phyloP scores from a whole-genome alignment of 2,888 invertebrate species.

The Stegana nigrithorax region DNA sequence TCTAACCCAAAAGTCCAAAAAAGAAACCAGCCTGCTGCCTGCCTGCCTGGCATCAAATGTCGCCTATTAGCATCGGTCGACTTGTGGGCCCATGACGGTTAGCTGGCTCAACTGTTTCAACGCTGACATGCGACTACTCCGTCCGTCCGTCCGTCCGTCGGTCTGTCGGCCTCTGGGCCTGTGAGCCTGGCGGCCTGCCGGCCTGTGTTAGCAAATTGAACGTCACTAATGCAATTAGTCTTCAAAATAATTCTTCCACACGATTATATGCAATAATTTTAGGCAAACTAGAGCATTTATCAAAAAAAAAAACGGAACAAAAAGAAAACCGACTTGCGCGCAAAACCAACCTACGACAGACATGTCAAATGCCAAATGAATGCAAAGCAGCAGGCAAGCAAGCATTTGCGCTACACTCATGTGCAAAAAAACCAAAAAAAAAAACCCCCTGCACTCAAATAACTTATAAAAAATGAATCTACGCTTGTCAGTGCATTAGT shows the following conservation, averaged over 20 bases:
- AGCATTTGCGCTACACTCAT: not conserved
- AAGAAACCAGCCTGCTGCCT: no score
- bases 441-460: no score
- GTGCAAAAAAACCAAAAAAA: not conserved
- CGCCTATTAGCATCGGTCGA: no score
- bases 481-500: no score
- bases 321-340: conserved; percentile 17
- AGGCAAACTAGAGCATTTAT: not conserved
- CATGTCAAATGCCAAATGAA: conserved; percentile 4
- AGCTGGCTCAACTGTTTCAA: conserved; percentile 7
- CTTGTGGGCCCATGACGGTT: no score
- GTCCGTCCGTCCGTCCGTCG: not conserved
- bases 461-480: no score
- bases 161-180: no score
- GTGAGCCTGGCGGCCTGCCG: no score
- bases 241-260: conserved; percentile 60
- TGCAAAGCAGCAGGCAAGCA: not conserved
- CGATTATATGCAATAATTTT: conserved; percentile 54
- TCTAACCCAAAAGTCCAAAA: not conserved
- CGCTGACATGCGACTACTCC: not conserved
- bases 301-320: no score
- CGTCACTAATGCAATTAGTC: conserved; percentile 63
- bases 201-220: conserved; percentile 48
- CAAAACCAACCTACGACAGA: no score
- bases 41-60: no score